These are phyloP conservation scores for Phragmatobia fuliginosa DNA, from an alignment of 2,888 invertebrate genomes.

Conservation along the genomic window DNA sequence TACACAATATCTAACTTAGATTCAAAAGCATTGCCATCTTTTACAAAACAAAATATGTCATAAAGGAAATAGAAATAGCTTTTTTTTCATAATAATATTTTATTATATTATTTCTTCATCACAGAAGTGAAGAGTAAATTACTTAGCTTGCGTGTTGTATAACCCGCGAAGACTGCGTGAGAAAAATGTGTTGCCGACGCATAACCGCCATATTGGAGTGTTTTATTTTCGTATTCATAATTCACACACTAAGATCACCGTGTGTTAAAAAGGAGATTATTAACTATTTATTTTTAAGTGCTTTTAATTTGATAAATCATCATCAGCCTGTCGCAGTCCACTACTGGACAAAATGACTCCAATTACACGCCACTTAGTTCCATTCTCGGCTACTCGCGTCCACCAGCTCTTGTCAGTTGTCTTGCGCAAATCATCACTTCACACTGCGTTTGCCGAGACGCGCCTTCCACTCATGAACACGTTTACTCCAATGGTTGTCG, in stretches of 20 bases:
- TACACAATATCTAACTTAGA: not conserved
- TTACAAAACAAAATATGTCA: not conserved
- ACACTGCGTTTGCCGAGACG: too few relatives aligned
- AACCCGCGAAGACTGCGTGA: slow-evolving; percentile 67
- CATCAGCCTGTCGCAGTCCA: too few relatives aligned
- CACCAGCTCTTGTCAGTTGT: too few relatives aligned
- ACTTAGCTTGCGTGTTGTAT: slow-evolving; percentile 65
- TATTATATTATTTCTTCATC: slow-evolving; percentile 45
- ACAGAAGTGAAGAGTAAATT: slow-evolving; percentile 61
- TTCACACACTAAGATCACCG: slow-evolving; percentile 58
- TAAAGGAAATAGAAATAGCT: not conserved
- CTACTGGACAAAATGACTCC: too few relatives aligned
- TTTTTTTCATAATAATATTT: too few relatives aligned
- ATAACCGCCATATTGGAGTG: slow-evolving; percentile 60
- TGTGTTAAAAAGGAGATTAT: slow-evolving; percentile 37
- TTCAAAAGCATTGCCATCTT: not conserved
- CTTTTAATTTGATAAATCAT: slow-evolving; percentile 29
- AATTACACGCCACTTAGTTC: too few relatives aligned
- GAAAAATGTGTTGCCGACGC: slow-evolving; percentile 66
- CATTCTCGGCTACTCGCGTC: too few relatives aligned
- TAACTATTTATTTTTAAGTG: slow-evolving; percentile 28
- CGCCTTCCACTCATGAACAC: too few relatives aligned
- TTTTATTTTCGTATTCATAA: slow-evolving; percentile 70
- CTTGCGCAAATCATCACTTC: too few relatives aligned
- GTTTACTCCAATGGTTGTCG: too few relatives aligned